Percentiles rank a stretch among this genome's conserved stretches.
Conservation (phyloP, 1,140 invertebrate species). For the Plutomurus gul region DNA sequence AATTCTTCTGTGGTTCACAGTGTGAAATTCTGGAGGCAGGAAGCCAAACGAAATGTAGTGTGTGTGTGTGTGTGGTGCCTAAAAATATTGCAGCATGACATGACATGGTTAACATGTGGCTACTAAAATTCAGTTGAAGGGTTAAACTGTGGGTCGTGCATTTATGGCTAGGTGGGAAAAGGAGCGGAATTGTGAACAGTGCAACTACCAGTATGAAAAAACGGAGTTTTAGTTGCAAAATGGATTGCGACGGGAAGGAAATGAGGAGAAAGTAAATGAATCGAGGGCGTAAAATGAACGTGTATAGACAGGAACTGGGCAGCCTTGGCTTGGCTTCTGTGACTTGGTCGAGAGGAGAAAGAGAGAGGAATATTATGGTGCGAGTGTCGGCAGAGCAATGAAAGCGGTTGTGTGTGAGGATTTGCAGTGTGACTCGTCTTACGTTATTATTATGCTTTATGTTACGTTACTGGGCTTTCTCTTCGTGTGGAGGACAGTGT, state of each 20-base stretch:
- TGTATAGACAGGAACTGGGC: not conserved
- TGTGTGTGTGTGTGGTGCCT: too few relatives aligned
- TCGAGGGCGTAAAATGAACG: conserved; percentile 6
- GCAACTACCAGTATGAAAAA: not conserved
- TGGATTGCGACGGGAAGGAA: conserved; percentile 11
- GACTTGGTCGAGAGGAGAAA: too few relatives aligned
- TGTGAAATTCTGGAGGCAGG: not conserved
- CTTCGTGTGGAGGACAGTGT: not conserved
- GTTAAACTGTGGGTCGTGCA: not conserved
- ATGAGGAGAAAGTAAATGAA: conserved; percentile 25
- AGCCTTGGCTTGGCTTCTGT: not conserved
- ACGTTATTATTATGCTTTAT: too few relatives aligned
- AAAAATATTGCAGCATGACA: not conserved
- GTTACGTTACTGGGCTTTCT: not conserved
- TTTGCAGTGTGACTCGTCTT: too few relatives aligned
- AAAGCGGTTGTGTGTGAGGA: not conserved
- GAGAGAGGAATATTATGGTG: not conserved
- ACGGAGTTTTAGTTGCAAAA: conserved; percentile 1
- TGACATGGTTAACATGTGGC: not conserved
- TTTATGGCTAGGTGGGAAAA: not conserved
- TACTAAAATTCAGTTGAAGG: not conserved
- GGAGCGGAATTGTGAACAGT: not conserved
- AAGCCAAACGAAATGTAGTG: not conserved
- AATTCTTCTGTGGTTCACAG: not conserved
- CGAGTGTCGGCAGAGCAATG: not conserved